Base-by-base conservation (phyloP, 2,113 vertebrate species). In the Lagopus muta region DNA sequence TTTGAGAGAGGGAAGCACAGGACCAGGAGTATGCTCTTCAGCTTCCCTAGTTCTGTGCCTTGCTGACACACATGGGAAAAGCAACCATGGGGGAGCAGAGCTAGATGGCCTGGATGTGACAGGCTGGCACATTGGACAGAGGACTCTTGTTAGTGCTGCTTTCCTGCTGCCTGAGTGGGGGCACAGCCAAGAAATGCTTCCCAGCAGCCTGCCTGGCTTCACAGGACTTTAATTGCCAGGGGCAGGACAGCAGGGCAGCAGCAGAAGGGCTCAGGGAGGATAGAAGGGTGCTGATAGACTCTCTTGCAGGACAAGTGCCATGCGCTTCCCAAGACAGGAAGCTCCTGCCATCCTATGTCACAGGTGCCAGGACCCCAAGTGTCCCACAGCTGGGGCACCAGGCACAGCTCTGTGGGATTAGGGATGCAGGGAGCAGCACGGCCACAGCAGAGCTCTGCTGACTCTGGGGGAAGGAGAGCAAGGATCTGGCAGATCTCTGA, bases 401-500 rank as follows among this genome's bases (percentile, higher is more conserved):
- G 52, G 52, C 52, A 54, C 52, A 54, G 52, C 52, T 17, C 52
- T 27, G 15, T 30, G 27, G 48, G 27, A 27, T 30, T 10, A 61
- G 9, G 20, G 84, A 10, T 42, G 43, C 21, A 62, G 30, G 70
- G 40, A 69, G 61, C 61, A 84, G 82, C 69, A 58, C 0, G 0
- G 1, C 7, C 45, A 30, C 24, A 10, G 54, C 43, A 52, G 52
- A 30, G 7, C 81, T 52, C n/a, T 2, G 2, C 11, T 11, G 6
- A 50, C 47, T 92, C 89, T 72, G 22, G 50, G 58, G 57, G 11
- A 72, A 69, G 34, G 32, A 65, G 66, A 86, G 76, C 45, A 36
- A 79, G 89, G 58, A 87, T 55, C 45, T 87, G 89, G 87, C 93
- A 92, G 87, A 88, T 57, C 85, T 64, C 88, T 62, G 66, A 52